Evolutionary conservation across 2,888 invertebrate species (phyloP), one percentile per base, ranked within the genome.

Genomic region (Carcina quercana): DNA sequence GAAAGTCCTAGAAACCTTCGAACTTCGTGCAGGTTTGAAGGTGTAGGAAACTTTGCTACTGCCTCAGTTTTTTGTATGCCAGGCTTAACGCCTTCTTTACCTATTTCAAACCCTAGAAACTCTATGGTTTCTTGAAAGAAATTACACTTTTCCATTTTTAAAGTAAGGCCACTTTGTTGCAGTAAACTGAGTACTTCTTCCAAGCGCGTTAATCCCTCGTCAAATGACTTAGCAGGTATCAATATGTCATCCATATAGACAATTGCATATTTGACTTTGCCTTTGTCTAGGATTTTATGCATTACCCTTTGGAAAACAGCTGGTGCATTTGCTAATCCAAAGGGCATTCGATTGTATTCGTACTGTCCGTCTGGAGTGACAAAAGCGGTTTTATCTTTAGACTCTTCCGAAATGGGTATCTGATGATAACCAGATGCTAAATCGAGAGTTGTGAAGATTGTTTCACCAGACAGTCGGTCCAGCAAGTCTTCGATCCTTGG

Each of bases 321-420:
- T 3, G 39, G 39, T 2, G 34, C 20, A 15, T 40, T 40, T 1
- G 11, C 36, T 8, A 40, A n/a, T 1, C 36, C 40, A 27, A 40
- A 40, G 1, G 34, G 32, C 36, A 37, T 37, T 21, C 32, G 15
- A n/a, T n/a, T n/a, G 35, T 50, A 67, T 37, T 71, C 59, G 30
- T 38, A 70, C n/a, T 65, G 53, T 0, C 68, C 66, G 22, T 61
- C 54, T 0, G 57, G 57, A 0, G 64, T 73, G 0, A 59, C 50
- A 29, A 71, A 67, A 0, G 63, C 62, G 0, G 65, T 71, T 30
- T 55, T 56, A n/a, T n/a, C 3, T 46, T 43, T 13, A 51, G 31
- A 13, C n/a, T n/a, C n/a, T n/a, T n/a, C n/a, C n/a, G n/a, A n/a
- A n/a, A n/a, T n/a, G n/a, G n/a, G n/a, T n/a, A 45, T 40, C 30